These are phyloP conservation scores for Pogona vitticeps DNA, from an alignment of 2,113 vertebrate genomes.

Conservation along the genomic window DNA sequence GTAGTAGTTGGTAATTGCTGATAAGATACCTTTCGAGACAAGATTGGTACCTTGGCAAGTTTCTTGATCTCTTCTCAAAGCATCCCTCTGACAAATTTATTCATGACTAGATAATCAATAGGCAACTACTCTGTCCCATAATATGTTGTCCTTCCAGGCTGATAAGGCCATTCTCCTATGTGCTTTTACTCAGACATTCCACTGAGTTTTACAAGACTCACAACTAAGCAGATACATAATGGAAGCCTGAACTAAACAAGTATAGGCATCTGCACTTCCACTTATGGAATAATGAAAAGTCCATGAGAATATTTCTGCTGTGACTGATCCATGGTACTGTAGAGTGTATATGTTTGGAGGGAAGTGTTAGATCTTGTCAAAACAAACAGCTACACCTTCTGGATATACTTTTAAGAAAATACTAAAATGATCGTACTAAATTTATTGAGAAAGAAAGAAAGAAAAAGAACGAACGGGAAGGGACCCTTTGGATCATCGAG, in stretches of 20 bases:
- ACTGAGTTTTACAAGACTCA: no score
- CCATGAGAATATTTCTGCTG: neutral
- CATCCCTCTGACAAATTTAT: neutral
- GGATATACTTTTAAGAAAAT: neutral
- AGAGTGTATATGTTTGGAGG: rapidly evolving
- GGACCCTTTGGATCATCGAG: no score
- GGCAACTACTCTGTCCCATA: neutral
- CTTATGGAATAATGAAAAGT: slow-evolving; percentile 9
- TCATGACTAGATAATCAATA: neutral
- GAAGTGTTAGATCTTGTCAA: neutral
- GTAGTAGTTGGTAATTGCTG: neutral
- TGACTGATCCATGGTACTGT: neutral
- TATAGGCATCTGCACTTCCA: neutral
- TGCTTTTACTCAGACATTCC: neutral
- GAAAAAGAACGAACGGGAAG: no score
- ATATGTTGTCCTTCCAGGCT: neutral
- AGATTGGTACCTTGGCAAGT: neutral
- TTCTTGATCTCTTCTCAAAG: neutral
- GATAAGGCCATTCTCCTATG: neutral
- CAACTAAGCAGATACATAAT: no score
- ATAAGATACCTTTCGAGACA: neutral
- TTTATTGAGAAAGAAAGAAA: no score
- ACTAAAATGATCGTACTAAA: neutral
- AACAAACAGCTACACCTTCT: neutral
- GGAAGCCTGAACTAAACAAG: no score